These are phyloP conservation scores for Tadarida brasiliensis DNA, from an alignment of 2,797 vertebrate genomes.

Conservation along the genomic window DNA sequence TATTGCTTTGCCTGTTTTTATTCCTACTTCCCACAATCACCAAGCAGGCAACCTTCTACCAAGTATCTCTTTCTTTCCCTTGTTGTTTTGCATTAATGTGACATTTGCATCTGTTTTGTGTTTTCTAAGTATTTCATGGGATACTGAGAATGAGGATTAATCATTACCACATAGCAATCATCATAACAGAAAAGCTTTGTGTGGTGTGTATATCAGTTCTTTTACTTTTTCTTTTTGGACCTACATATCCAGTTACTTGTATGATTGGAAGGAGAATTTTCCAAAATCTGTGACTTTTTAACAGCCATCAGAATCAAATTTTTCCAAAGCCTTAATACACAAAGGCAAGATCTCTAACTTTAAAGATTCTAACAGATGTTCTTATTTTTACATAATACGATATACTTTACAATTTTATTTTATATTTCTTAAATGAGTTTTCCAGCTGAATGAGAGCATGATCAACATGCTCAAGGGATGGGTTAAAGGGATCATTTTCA, in stretches of 20 bases:
- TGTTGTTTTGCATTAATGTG: not conserved
- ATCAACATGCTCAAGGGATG: not conserved
- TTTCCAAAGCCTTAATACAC: not conserved
- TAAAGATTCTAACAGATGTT: conserved; percentile 48
- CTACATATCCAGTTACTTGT: not conserved
- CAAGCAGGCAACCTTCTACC: not conserved
- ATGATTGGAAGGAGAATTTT: not conserved
- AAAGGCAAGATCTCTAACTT: not conserved
- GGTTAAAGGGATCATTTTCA: not conserved
- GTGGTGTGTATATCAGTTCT: not conserved
- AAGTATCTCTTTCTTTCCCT: not conserved
- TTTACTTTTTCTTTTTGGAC: not conserved
- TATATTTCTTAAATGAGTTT: not conserved
- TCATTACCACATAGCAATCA: not conserved
- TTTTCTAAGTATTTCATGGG: not conserved
- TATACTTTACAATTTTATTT: not conserved
- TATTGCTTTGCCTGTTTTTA: not conserved
- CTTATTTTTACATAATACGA: not conserved
- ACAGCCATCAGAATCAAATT: not conserved
- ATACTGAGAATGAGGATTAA: not conserved
- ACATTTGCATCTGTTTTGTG: not conserved
- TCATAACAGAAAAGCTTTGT: not conserved
- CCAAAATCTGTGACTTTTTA: not conserved
- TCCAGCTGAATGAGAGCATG: conserved; percentile 3
- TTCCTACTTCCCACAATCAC: not conserved